Evolutionary conservation across 2,113 vertebrate species (phyloP), one percentile per base, ranked within the genome.

Genomic region (Capra hircus): DNA sequence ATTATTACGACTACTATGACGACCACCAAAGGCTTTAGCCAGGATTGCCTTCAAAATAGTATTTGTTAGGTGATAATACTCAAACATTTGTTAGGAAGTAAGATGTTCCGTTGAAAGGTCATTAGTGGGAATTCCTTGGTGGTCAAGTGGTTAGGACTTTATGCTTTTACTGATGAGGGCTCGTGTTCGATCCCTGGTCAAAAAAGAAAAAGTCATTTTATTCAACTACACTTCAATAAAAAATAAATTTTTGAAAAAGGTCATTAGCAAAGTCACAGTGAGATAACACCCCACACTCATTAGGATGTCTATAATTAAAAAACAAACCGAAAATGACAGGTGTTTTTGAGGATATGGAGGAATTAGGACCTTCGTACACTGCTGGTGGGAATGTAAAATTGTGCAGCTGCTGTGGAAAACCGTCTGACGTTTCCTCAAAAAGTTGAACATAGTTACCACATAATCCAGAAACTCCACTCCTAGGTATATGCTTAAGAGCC

Each of bases 1-100:
- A 27, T 28, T 88, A 36, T 45, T 59, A 33, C 0, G 1, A 80
- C 16, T 25, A 40, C 14, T 21, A 1, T 16, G n/a, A 8, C 1
- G 50, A 71, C 15, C 60, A 90, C 78, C 57, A 36, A 81, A 77
- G 17, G 28, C 83, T 52, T 74, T 59, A 60, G n/a, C 82, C n/a
- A 43, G 28, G 36, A 7, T 19, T 86, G 50, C 14, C 78, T 95
- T 94, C 94, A 89, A n/a, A 50, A 48, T 48, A 77, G 33, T 80
- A 64, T 71, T 88, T 45, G 11, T 85, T 52, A 33, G 78, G 78
- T 81, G 78, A 30, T 81, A 33, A 81, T 81, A 50, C 28, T 67
- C 17, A 77, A 71, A 36, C 40, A 40, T 40, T 40, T 74, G 67
- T 74, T 74, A 74, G 55, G 52, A 50, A 48, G 40, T 77, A 10